phyloP scores from a whole-genome alignment of 1,140 invertebrate genomes.

The Solenopsis fugax region DNA sequence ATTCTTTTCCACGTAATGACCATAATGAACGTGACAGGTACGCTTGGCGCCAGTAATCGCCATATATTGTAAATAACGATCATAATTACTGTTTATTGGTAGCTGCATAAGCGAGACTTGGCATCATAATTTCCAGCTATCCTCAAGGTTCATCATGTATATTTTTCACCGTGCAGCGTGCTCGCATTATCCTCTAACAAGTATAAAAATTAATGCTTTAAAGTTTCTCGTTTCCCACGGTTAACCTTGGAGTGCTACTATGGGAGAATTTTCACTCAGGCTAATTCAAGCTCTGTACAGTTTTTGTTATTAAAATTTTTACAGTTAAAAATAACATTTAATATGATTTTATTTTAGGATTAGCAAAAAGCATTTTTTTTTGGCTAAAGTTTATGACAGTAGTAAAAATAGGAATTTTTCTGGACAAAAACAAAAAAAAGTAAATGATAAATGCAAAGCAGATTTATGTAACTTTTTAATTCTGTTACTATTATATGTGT shows the following conservation, averaged over 20 bases:
- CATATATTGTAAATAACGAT: conserved; percentile 4
- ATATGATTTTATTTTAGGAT: too few relatives aligned
- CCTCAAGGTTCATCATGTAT: neutral
- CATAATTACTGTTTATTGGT: conserved; percentile 16
- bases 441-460: too few relatives aligned
- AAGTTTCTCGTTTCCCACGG: neutral
- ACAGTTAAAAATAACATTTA: too few relatives aligned
- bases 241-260: neutral
- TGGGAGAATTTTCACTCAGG: too few relatives aligned
- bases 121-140: conserved; percentile 5
- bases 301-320: too few relatives aligned
- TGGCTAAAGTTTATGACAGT: too few relatives aligned
- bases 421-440: too few relatives aligned
- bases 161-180: neutral
- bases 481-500: too few relatives aligned
- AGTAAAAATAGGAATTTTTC: too few relatives aligned
- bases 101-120: neutral
- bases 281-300: too few relatives aligned
- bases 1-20: conserved; percentile 33
- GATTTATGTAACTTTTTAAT: too few relatives aligned
- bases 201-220: neutral
- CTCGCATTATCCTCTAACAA: neutral
- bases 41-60: conserved; percentile 26
- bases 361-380: too few relatives aligned
- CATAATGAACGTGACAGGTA: conserved; percentile 17